These are phyloP conservation scores for Serranus cabrilla DNA, from an alignment of 2,797 vertebrate genomes.

Conservation along the genomic window DNA sequence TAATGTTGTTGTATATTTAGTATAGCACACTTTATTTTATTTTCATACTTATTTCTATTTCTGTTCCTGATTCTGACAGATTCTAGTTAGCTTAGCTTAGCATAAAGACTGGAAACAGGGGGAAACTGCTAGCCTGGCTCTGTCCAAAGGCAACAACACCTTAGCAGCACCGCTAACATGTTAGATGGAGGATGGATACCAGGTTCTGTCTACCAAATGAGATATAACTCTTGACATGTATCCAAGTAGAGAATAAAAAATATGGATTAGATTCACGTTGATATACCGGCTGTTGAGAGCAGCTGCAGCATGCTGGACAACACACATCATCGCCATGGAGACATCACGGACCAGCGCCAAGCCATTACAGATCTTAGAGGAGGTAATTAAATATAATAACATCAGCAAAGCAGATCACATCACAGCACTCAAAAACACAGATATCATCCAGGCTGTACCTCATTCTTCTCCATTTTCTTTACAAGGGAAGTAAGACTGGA, in stretches of 20 bases:
- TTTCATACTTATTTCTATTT: too few relatives aligned
- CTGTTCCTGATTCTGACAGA: too few relatives aligned
- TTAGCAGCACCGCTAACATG: too few relatives aligned
- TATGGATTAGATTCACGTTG: neutral
- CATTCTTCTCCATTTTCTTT: conserved; percentile 79
- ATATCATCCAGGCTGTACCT: conserved; percentile 70
- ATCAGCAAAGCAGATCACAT: conserved; percentile 21
- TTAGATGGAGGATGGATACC: too few relatives aligned
- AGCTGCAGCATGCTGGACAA: conserved; percentile 66
- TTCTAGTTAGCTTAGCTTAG: neutral
- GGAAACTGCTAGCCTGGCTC: too few relatives aligned
- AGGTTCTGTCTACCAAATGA: too few relatives aligned
- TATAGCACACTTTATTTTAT: too few relatives aligned
- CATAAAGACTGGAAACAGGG: too few relatives aligned
- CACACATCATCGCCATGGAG: conserved; percentile 68
- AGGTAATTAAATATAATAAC: conserved; percentile 28
- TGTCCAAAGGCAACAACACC: too few relatives aligned
- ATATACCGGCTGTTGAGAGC: conserved; percentile 71
- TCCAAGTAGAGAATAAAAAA: too few relatives aligned
- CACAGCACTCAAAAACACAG: conserved; percentile 14
- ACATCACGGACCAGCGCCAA: conserved; percentile 78
- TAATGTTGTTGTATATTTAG: too few relatives aligned
- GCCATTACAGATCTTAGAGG: conserved; percentile 80
- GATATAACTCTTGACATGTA: too few relatives aligned
- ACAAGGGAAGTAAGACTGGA: conserved; percentile 66